Conservation (phyloP, 2,888 invertebrate species). For the Atethmia centrago region DNA sequence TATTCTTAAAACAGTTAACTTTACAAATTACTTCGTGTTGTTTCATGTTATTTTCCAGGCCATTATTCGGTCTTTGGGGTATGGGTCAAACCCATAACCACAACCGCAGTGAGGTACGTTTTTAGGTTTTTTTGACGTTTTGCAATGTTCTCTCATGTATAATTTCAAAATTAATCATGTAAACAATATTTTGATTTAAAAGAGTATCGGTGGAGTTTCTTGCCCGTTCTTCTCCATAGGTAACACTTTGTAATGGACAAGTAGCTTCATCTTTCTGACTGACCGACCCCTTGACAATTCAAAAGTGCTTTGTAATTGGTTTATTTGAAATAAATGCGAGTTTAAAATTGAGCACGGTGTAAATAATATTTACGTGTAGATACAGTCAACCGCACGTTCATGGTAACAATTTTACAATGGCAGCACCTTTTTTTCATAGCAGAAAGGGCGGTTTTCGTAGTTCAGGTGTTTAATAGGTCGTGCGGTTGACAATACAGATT, state of each 20-base stretch:
- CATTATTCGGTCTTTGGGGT: slow-evolving; percentile 42
- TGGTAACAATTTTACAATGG: not conserved
- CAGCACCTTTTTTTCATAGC: not conserved
- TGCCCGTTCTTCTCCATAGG: no score
- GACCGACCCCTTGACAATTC: no score
- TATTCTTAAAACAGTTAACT: slow-evolving; percentile 16
- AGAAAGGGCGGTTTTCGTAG: not conserved
- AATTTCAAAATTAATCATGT: no score
- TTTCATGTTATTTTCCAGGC: slow-evolving; percentile 29
- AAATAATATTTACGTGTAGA: slow-evolving; percentile 7
- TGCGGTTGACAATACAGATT: not conserved
- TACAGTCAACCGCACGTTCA: not conserved
- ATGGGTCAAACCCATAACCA: slow-evolving; percentile 26
- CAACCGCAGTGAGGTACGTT: not conserved
- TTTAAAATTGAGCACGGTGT: no score
- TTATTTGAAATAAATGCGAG: no score
- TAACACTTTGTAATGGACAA: no score
- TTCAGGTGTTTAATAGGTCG: not conserved
- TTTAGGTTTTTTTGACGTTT: no score
- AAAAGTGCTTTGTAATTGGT: no score
- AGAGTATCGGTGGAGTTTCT: no score
- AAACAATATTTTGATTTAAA: no score
- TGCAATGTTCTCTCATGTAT: no score
- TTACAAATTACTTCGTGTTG: slow-evolving; percentile 13
- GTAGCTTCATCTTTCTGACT: no score